These are phyloP conservation scores for Abscondita cerata DNA, from an alignment of 2,888 invertebrate genomes.

Conservation along the genomic window DNA sequence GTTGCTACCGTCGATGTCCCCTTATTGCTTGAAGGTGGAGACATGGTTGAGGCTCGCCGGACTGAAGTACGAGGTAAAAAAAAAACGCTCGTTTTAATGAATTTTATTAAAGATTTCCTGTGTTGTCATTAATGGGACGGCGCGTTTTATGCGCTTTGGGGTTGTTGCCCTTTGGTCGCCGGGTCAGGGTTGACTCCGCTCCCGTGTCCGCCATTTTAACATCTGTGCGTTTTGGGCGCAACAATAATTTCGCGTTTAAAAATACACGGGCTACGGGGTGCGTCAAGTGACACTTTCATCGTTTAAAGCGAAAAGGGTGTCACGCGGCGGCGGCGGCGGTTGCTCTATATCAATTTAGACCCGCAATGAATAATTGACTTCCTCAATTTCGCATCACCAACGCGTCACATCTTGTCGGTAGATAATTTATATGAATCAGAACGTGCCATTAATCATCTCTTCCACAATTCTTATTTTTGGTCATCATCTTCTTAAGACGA, in stretches of 20 bases:
- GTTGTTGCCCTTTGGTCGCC: conserved; percentile 40
- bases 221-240: conserved; percentile 8
- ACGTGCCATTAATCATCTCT: conserved; percentile 5
- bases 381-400: conserved; percentile 13
- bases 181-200: conserved; percentile 37
- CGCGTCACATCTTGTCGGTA: background rate
- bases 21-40: conserved; percentile 95
- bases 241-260: too few relatives aligned
- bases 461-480: too few relatives aligned
- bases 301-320: too few relatives aligned
- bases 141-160: conserved; percentile 21
- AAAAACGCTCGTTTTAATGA: conserved; percentile 47
- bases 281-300: too few relatives aligned
- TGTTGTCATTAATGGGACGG: background rate
- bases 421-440: conserved; percentile 10
- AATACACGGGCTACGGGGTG: too few relatives aligned
- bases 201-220: conserved; percentile 37
- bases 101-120: conserved; percentile 1
- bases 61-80: conserved; percentile 89
- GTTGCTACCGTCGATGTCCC: conserved; percentile 87
- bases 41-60: conserved; percentile 92
- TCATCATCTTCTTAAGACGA: too few relatives aligned
- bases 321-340: background rate
- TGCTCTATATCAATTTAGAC: too few relatives aligned
- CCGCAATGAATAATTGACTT: conserved; percentile 10